Conservation (phyloP, 2,888 invertebrate genomes). For the Machimus atricapillus region DNA sequence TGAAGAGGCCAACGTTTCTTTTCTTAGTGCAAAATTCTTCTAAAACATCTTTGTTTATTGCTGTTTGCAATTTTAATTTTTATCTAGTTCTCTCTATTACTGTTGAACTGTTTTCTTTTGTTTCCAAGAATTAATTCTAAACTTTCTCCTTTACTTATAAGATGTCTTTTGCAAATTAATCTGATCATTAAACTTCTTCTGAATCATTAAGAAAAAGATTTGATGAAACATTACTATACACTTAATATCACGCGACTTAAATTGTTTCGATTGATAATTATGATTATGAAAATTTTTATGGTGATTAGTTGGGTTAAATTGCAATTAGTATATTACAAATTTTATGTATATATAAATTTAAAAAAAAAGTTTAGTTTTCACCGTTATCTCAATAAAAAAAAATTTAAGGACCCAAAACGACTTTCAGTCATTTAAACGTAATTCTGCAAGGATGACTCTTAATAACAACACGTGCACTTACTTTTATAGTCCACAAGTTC, state of each 20-base stretch:
- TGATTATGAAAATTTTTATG: constrained; percentile 29
- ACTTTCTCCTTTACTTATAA: constrained; percentile 24
- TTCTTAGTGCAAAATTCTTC: constrained; percentile 42
- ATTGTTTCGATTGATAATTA: constrained; percentile 11
- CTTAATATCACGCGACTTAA: neutral
- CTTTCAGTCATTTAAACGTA: neutral
- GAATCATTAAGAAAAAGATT: constrained; percentile 1
- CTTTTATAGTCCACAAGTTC: neutral
- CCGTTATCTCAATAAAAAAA: constrained; percentile 40
- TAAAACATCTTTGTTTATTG: constrained; percentile 35
- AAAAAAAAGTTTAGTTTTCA: constrained; percentile 44
- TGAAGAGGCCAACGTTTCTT: constrained; percentile 51
- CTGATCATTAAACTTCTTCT: constrained; percentile 9
- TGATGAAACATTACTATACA: constrained; percentile 4
- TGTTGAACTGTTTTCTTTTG: neutral
- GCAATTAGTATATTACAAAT: constrained; percentile 44
- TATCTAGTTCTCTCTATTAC: neutral
- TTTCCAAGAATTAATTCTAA: constrained; percentile 5
- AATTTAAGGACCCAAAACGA: constrained; percentile 16
- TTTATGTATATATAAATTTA: constrained; percentile 44
- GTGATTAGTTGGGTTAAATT: constrained; percentile 36
- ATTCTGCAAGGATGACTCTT: neutral
- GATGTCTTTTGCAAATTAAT: constrained; percentile 29
- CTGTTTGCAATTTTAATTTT: neutral
- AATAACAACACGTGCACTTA: neutral